Conservation (phyloP, 1,140 invertebrate species). For the Goniozus legneri region DNA sequence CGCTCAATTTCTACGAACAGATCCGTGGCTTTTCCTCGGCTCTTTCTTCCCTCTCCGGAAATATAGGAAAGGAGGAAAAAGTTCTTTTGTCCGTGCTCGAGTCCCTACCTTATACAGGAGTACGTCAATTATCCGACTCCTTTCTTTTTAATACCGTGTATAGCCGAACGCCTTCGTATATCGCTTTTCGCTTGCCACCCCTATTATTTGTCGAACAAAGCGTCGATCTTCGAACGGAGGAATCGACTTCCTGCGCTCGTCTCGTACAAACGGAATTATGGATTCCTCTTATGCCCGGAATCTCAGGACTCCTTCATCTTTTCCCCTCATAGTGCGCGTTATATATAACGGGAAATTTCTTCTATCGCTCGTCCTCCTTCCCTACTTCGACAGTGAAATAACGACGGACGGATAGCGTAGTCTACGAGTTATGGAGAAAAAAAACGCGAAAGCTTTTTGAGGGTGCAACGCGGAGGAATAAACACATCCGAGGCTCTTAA, state of each 20-base stretch:
- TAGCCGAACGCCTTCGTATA: not conserved
- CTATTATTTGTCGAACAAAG: not conserved
- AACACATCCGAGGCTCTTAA: too few species aligned
- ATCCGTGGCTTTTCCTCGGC: not conserved
- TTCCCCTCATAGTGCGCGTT: too few species aligned
- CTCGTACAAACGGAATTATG: not conserved
- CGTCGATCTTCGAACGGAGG: not conserved
- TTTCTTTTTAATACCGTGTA: not conserved
- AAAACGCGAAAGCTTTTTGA: too few species aligned
- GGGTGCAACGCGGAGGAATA: too few species aligned
- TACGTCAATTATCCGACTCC: not conserved
- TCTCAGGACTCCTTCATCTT: too few species aligned
- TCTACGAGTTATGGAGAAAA: too few species aligned
- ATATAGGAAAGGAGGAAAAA: not conserved
- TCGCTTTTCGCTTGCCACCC: too few species aligned
- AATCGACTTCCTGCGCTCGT: not conserved
- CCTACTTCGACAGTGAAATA: too few species aligned
- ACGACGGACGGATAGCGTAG: too few species aligned
- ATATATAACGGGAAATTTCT: not conserved
- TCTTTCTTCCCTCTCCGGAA: not conserved
- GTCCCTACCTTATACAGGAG: not conserved
- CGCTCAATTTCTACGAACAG: not conserved
- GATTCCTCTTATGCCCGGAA: not conserved
- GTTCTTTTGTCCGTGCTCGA: not conserved
- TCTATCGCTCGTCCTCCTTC: not conserved